Conservation (phyloP, 2,113 vertebrate species). For the Peromyscus leucopus region DNA sequence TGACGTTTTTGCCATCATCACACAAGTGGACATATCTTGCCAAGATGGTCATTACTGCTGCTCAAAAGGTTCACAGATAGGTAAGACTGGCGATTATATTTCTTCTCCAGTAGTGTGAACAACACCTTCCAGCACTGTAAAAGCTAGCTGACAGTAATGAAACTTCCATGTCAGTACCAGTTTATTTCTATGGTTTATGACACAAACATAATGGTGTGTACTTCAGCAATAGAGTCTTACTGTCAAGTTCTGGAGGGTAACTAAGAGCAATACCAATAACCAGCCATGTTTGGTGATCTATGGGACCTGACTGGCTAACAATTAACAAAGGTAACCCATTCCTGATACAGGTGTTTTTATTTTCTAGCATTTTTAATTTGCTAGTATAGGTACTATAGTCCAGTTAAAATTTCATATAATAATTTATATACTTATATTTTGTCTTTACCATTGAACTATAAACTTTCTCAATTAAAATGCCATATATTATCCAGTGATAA, state of each 20-base stretch:
- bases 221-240: not conserved
- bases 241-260: not conserved
- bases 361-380: not conserved
- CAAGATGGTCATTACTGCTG: not conserved
- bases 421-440: slow-evolving; percentile 7
- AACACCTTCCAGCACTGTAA: not conserved
- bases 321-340: too few relatives aligned
- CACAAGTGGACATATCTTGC: not conserved
- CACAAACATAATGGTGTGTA: not conserved
- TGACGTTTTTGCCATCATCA: not conserved
- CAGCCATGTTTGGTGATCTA: not conserved
- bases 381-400: not conserved
- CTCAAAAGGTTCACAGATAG: not conserved
- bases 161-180: too few relatives aligned
- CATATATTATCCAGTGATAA: not conserved
- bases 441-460: not conserved
- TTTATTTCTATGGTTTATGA: not conserved
- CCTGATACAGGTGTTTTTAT: not conserved
- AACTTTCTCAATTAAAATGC: slow-evolving; percentile 45
- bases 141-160: not conserved
- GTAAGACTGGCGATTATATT: not conserved
- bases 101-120: not conserved
- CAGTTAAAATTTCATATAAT: not conserved
- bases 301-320: not conserved
- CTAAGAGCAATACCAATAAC: not conserved